Evolutionary conservation across 2,797 vertebrate genomes (phyloP).

Genomic region (Syngnathus rostellatus): DNA sequence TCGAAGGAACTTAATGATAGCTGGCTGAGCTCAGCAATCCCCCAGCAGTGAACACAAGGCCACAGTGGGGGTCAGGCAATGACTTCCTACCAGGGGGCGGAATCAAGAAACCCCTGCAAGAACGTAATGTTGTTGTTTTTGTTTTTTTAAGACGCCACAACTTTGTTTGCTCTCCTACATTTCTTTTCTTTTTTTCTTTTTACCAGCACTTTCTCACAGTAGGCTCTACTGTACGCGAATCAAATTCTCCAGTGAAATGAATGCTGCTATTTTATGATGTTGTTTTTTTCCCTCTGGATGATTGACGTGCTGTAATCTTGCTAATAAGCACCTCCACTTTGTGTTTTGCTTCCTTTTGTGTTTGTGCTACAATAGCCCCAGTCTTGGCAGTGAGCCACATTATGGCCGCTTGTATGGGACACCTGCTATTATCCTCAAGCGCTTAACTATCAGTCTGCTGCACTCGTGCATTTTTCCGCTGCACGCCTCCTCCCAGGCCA

Average conservation of each 20-base stretch:
- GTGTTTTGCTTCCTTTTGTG: slow-evolving; percentile 48
- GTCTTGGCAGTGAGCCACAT: slow-evolving; percentile 25
- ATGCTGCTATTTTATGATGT: slow-evolving; percentile 53
- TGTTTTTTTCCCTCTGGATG: slow-evolving; percentile 44
- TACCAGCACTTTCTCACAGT: slow-evolving; percentile 14
- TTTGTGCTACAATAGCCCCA: slow-evolving; percentile 37
- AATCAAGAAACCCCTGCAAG: slow-evolving; percentile 3
- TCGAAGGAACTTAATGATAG: slow-evolving; percentile 15
- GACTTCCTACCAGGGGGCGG: slow-evolving; percentile 11
- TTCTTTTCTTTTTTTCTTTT: slow-evolving; percentile 8
- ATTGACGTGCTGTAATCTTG: slow-evolving; percentile 63
- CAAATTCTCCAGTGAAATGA: slow-evolving; percentile 47
- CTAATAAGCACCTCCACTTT: slow-evolving; percentile 61
- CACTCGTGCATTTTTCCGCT: too few species aligned
- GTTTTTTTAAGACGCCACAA: slow-evolving; percentile 16
- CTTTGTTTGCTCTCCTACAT: slow-evolving; percentile 9
- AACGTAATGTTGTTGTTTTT: neutral
- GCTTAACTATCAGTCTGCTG: slow-evolving; percentile 31
- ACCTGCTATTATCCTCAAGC: slow-evolving; percentile 45
- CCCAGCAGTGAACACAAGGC: slow-evolving; percentile 32
- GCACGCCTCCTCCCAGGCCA: too few species aligned
- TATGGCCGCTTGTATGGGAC: slow-evolving; percentile 27
- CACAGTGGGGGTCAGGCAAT: slow-evolving; percentile 18
- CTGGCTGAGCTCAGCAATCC: slow-evolving; percentile 10
- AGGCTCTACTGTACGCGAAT: slow-evolving; percentile 48